Conservation (phyloP, 2,888 invertebrate species). For the Masnerella sp. region DNA sequence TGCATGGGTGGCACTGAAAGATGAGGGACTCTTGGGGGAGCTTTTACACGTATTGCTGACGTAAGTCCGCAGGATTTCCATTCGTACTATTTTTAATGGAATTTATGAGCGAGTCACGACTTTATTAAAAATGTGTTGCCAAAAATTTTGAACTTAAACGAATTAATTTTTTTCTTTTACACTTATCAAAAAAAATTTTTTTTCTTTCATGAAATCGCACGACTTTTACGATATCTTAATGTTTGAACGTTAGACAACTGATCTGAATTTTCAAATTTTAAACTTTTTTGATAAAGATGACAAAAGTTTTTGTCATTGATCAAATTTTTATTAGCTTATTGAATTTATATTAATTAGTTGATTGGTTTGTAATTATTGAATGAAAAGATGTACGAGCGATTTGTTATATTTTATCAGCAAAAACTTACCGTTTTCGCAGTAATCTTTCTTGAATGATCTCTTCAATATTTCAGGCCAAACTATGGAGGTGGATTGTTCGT, state of each 20-base stretch:
- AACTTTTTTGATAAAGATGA: neutral
- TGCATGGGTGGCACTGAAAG: slow-evolving; percentile 81
- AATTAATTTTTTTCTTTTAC: too few species aligned
- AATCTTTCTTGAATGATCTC: slow-evolving; percentile 58
- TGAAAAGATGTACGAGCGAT: slow-evolving; percentile 19
- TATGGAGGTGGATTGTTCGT: slow-evolving; percentile 78
- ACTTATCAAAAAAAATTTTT: too few species aligned
- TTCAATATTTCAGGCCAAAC: slow-evolving; percentile 79
- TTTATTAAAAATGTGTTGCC: slow-evolving; percentile 47
- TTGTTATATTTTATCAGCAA: slow-evolving; percentile 51
- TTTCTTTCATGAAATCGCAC: too few species aligned
- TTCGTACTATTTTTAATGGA: slow-evolving; percentile 51
- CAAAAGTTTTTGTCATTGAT: too few species aligned
- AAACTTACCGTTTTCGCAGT: slow-evolving; percentile 36
- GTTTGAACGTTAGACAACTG: too few species aligned
- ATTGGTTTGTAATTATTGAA: slow-evolving; percentile 47
- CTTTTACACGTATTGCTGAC: slow-evolving; percentile 77
- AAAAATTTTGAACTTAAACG: slow-evolving; percentile 15
- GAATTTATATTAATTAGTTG: too few species aligned
- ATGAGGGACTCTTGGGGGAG: slow-evolving; percentile 81
- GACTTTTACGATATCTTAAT: too few species aligned
- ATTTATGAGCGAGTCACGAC: slow-evolving; percentile 33
- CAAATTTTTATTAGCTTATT: too few species aligned
- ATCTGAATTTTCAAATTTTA: neutral
- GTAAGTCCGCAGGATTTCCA: slow-evolving; percentile 69